These are phyloP conservation scores for Pristiophorus japonicus DNA, from an alignment of 2,113 vertebrate species.

Conservation along the genomic window DNA sequence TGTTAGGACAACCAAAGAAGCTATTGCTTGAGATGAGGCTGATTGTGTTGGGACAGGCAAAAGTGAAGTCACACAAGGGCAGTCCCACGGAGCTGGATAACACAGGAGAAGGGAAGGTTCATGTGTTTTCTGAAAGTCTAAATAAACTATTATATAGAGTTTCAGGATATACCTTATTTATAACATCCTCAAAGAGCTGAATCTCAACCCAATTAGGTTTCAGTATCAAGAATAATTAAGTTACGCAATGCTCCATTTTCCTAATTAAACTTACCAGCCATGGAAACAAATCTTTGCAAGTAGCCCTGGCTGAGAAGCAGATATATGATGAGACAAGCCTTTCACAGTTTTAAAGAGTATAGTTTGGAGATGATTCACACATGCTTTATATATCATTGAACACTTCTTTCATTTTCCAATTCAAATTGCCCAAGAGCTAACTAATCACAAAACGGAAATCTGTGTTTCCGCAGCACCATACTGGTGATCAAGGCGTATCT, in stretches of 20 bases:
- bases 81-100: not conserved
- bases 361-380: not conserved
- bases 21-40: not conserved
- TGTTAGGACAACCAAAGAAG: not conserved
- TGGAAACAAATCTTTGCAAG: not conserved
- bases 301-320: not conserved
- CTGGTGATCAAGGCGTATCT: not conserved
- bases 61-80: not conserved
- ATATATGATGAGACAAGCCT: not conserved
- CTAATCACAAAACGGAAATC: not conserved
- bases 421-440: not conserved
- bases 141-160: not conserved
- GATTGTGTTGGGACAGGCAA: not conserved
- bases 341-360: not conserved
- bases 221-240: not conserved
- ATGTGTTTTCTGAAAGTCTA: too few species aligned
- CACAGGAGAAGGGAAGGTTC: too few species aligned
- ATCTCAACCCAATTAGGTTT: not conserved
- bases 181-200: not conserved
- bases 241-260: not conserved
- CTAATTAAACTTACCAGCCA: not conserved
- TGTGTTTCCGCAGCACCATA: not conserved
- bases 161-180: not conserved
- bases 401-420: not conserved
- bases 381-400: not conserved